Conservation (phyloP, 2,113 vertebrate genomes). For the Pelmatolapia mariae region DNA sequence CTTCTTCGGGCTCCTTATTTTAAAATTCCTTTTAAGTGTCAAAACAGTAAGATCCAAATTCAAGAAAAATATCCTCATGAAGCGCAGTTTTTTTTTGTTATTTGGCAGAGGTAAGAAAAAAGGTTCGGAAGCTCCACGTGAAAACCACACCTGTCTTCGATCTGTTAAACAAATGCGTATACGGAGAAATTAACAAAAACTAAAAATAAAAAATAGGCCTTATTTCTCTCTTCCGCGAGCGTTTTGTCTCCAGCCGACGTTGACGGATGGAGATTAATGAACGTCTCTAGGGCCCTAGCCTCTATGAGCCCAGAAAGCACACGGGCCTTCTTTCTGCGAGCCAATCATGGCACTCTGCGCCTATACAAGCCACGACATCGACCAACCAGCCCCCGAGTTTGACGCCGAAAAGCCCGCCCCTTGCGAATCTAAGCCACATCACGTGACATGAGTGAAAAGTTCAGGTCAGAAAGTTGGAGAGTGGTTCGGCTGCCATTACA, state of each 20-base stretch:
- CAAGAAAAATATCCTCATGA: conserved; percentile 48
- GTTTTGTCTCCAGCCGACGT: conserved; percentile 72
- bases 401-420: conserved; percentile 8
- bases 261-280: conserved; percentile 85
- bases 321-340: conserved; percentile 59
- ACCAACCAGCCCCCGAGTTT: conserved; percentile 61
- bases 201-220: not conserved
- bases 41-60: conserved; percentile 4
- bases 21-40: not conserved
- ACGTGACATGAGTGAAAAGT: conserved; percentile 10
- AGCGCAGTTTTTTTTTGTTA: not conserved
- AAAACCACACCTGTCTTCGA: not conserved
- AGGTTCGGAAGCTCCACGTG: not conserved
- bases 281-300: conserved; percentile 75
- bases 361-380: conserved; percentile 43
- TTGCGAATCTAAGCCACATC: not conserved
- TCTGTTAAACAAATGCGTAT: not conserved
- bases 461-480: not conserved
- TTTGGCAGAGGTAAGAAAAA: not conserved
- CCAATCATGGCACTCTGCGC: conserved; percentile 73
- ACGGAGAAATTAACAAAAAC: not conserved
- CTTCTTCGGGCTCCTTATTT: conserved; percentile 1
- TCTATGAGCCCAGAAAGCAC: conserved; percentile 78
- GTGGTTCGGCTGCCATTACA: not conserved
- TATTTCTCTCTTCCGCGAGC: not conserved